Evolutionary conservation across 2,888 invertebrate genomes (phyloP).

Genomic region (Dasypogon diadema): DNA sequence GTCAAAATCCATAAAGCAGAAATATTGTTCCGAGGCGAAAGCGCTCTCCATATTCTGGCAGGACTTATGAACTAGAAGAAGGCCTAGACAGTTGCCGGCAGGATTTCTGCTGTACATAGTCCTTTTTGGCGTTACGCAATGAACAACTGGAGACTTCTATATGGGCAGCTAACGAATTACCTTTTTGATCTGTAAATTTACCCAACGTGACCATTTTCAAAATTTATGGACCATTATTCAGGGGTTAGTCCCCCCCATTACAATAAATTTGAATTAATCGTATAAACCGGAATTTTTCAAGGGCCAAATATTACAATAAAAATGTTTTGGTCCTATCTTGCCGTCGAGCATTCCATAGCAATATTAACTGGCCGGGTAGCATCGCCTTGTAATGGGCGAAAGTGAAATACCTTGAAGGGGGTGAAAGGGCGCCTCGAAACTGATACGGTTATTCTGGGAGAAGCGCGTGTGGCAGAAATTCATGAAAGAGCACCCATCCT

Average conservation of each 20-base stretch:
- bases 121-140: conserved; percentile 34
- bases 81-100: background rate
- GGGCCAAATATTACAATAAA: conserved; percentile 47
- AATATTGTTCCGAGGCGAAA: conserved; percentile 34
- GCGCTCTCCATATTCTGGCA: conserved; percentile 36
- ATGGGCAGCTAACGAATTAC: conserved; percentile 50
- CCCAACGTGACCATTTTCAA: conserved; percentile 52
- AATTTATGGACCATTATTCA: conserved; percentile 54
- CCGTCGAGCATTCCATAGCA: conserved; percentile 16
- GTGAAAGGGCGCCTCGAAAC: background rate
- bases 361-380: conserved; percentile 32
- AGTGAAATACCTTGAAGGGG: conserved; percentile 15
- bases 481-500: background rate
- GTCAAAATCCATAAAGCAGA: conserved; percentile 44
- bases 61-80: conserved; percentile 38
- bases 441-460: background rate
- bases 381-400: conserved; percentile 10
- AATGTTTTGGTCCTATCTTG: conserved; percentile 19
- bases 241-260: conserved; percentile 53
- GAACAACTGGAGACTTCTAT: conserved; percentile 23
- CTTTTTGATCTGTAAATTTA: conserved; percentile 55
- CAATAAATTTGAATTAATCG: conserved; percentile 55
- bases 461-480: too few relatives aligned
- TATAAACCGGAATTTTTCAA: conserved; percentile 51
- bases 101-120: background rate